phyloP scores from a whole-genome alignment of 2,113 vertebrate species.

The Peromyscus polionotus region DNA sequence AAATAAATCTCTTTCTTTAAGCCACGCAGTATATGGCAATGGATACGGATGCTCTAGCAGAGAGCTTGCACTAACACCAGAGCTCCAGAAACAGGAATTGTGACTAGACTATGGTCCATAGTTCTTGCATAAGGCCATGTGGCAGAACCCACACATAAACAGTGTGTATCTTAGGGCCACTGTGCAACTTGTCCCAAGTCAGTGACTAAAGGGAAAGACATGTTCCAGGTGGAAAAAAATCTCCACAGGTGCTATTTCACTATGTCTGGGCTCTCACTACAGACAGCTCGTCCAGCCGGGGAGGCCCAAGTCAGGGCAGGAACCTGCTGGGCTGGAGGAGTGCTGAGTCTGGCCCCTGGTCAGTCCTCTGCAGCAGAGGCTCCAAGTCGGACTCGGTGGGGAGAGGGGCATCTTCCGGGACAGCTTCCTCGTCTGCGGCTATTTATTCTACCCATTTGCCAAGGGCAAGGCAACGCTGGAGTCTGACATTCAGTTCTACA shows the following conservation, averaged over 20 bases:
- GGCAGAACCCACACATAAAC: background rate
- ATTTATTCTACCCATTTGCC: background rate
- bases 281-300: background rate
- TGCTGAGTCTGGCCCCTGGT: background rate
- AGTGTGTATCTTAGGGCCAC: background rate
- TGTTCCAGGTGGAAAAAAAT: conserved; percentile 16
- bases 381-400: background rate
- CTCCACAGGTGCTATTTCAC: background rate
- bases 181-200: background rate
- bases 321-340: background rate
- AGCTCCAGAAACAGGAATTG: background rate
- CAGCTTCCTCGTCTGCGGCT: background rate
- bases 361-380: background rate
- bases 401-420: background rate
- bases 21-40: background rate
- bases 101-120: background rate
- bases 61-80: background rate
- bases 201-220: background rate
- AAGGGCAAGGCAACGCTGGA: background rate
- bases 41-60: background rate
- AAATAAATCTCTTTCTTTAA: conserved; percentile 4
- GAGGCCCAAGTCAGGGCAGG: background rate
- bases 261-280: background rate
- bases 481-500: background rate
- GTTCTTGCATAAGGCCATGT: background rate